Evolutionary conservation across 2,113 vertebrate genomes (phyloP).

Genomic region (Thymallus thymallus): DNA sequence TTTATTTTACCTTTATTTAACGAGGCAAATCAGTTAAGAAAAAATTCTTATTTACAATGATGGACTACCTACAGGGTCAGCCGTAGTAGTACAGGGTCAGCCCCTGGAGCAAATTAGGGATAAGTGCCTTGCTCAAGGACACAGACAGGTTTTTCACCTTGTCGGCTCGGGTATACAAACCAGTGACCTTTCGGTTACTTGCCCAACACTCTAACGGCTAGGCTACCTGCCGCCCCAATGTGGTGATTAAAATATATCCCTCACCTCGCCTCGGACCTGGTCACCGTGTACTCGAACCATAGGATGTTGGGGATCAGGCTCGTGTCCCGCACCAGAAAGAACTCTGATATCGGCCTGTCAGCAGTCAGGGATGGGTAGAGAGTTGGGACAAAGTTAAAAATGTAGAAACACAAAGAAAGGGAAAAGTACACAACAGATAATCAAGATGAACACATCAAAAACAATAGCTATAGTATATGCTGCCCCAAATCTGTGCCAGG

Average conservation of each 20-base stretch:
- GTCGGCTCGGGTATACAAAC: too few species aligned
- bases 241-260: neutral
- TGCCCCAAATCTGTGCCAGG: neutral
- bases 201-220: too few species aligned
- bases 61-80: too few species aligned
- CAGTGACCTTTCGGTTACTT: too few species aligned
- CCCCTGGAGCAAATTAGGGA: too few species aligned
- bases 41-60: too few species aligned
- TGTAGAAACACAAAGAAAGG: neutral
- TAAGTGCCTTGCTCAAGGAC: too few species aligned
- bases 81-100: too few species aligned
- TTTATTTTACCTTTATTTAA: too few species aligned
- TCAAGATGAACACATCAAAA: neutral
- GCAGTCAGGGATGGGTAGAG: neutral
- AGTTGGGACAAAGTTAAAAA: neutral
- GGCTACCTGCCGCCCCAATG: too few species aligned
- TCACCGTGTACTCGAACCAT: conserved; percentile 99
- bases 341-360: conserved; percentile 92
- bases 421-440: neutral
- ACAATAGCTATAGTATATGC: neutral
- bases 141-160: too few species aligned
- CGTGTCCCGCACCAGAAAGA: conserved; percentile 97
- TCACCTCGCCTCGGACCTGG: conserved; percentile 97
- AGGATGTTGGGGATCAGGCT: conserved; percentile 98
- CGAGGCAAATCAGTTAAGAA: too few species aligned